Percentiles rank a stretch among this genome's conserved stretches.
These are phyloP conservation scores for Xylota sylvarum DNA, from an alignment of 2,888 invertebrate genomes.

Conservation along the genomic window DNA sequence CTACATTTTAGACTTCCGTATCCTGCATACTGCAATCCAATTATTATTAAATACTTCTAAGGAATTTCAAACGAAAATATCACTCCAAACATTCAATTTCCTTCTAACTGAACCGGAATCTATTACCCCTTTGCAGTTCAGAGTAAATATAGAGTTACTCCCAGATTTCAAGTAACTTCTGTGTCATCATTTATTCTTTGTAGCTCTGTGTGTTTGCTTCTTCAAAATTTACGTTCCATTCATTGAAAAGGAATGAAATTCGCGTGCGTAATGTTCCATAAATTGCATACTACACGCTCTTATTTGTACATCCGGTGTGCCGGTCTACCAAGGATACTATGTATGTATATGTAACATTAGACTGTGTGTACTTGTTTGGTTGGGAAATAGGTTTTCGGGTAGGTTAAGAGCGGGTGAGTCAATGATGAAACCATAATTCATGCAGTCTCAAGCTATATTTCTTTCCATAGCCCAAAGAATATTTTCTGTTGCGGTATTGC, in stretches of 20 bases:
- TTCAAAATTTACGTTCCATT: constrained; percentile 8
- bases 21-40: background rate
- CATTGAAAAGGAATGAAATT: constrained; percentile 17
- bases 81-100: constrained; percentile 14
- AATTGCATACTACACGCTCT: constrained; percentile 21
- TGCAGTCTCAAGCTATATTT: constrained; percentile 36
- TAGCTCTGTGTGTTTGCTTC: background rate
- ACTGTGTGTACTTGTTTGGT: constrained; percentile 1
- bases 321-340: background rate
- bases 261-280: constrained; percentile 42
- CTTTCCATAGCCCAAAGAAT: background rate
- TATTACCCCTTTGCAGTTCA: background rate
- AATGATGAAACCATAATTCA: constrained; percentile 53
- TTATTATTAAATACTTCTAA: constrained; percentile 6
- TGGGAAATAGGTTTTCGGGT: constrained; percentile 24
- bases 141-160: constrained; percentile 8
- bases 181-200: constrained; percentile 38
- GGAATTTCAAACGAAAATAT: constrained; percentile 7
- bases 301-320: constrained; percentile 19
- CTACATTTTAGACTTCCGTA: background rate
- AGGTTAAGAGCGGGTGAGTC: constrained; percentile 24
- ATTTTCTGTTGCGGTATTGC: constrained; percentile 8
- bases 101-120: constrained; percentile 18
- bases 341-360: constrained; percentile 17
- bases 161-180: constrained; percentile 14